phyloP scores from a whole-genome alignment of 1,140 invertebrate species.

The Heterodera carotae region DNA sequence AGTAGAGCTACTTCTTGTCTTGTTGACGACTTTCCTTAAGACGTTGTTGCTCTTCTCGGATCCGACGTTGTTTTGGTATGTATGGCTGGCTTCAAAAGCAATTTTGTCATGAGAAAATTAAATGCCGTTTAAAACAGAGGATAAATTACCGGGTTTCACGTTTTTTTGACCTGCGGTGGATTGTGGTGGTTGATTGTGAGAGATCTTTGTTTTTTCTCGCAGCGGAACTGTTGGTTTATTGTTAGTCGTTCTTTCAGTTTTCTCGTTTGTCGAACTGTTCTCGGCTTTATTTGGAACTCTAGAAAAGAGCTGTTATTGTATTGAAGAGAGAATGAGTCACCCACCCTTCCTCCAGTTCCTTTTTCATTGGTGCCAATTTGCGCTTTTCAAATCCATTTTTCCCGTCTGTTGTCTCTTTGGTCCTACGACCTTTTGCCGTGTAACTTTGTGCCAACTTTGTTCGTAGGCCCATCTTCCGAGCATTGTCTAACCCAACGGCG shows the following conservation, averaged over 20 bases:
- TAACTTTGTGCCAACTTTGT: no score
- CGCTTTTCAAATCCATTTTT: no score
- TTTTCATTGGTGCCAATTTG: no score
- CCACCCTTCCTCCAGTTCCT: no score
- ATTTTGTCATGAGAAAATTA: neutral
- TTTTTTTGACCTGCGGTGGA: conserved; percentile 59
- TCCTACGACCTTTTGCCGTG: no score
- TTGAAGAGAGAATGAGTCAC: no score
- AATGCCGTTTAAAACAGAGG: no score
- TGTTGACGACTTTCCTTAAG: conserved; percentile 55
- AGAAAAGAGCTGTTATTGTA: no score
- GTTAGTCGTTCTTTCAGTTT: conserved; percentile 5
- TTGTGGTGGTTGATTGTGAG: conserved; percentile 57
- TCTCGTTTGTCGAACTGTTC: neutral
- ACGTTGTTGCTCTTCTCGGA: conserved; percentile 59
- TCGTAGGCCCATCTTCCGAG: no score
- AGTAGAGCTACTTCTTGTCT: conserved; percentile 29
- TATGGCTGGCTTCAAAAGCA: conserved; percentile 52
- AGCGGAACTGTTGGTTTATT: conserved; percentile 1
- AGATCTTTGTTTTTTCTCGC: conserved; percentile 15
- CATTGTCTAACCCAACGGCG: no score
- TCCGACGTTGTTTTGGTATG: conserved; percentile 59
- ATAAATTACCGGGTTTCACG: conserved; percentile 62
- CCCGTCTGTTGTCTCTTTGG: no score
- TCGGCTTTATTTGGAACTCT: no score